These are phyloP conservation scores for Habrosyne pyritoides DNA, from an alignment of 2,888 invertebrate genomes.

Conservation along the genomic window DNA sequence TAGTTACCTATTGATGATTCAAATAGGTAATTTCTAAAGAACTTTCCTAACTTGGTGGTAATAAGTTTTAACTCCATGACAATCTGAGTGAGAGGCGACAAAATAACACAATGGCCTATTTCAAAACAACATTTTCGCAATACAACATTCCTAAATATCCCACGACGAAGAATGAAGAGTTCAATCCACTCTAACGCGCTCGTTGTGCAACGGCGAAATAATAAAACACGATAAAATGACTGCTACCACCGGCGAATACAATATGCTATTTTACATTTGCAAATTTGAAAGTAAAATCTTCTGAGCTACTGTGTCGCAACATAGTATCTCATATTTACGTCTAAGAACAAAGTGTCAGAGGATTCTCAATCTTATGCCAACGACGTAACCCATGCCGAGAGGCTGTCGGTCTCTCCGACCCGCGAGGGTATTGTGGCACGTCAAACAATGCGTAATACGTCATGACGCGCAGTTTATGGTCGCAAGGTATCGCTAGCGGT, in stretches of 20 bases:
- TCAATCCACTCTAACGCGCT: slow-evolving; percentile 42
- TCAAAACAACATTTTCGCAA: slow-evolving; percentile 24
- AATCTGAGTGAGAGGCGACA: neutral
- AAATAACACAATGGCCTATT: slow-evolving; percentile 44
- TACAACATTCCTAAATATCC: slow-evolving; percentile 15
- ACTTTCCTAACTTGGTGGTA: too few species aligned
- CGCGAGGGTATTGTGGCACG: slow-evolving; percentile 36
- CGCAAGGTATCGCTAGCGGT: slow-evolving; percentile 73
- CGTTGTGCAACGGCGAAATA: slow-evolving; percentile 56
- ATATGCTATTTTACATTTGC: slow-evolving; percentile 76
- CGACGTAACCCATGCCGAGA: slow-evolving; percentile 27
- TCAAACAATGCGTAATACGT: slow-evolving; percentile 75
- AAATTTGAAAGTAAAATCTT: slow-evolving; percentile 75
- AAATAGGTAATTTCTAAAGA: too few species aligned
- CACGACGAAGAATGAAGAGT: slow-evolving; percentile 47
- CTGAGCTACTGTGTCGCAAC: slow-evolving; percentile 76
- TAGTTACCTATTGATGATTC: too few species aligned
- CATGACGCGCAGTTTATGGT: slow-evolving; percentile 69
- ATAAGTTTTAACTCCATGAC: neutral
- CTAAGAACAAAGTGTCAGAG: slow-evolving; percentile 4
- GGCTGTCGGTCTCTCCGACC: slow-evolving; percentile 26
- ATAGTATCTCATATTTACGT: slow-evolving; percentile 48
- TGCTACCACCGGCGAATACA: slow-evolving; percentile 63
- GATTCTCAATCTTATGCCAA: slow-evolving; percentile 33
- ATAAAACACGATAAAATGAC: slow-evolving; percentile 59